These are phyloP conservation scores for Callimorpha dominula DNA, from an alignment of 2,888 invertebrate species.

Conservation along the genomic window DNA sequence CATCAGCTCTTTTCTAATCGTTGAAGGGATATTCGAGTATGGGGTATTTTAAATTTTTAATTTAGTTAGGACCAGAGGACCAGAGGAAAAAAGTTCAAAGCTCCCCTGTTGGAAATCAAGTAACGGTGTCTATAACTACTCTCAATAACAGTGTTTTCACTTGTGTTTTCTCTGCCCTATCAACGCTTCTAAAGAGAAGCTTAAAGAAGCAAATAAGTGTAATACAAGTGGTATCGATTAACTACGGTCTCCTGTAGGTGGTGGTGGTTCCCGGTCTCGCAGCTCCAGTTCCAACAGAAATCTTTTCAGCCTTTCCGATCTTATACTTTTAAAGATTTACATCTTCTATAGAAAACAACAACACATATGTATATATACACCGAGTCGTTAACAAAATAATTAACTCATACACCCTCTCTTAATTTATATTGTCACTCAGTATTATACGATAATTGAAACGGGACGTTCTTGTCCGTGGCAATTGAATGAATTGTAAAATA, in stretches of 20 bases:
- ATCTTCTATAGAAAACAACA: background rate
- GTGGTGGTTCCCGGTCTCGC: background rate
- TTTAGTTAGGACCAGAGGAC: too few relatives aligned
- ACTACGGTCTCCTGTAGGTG: background rate
- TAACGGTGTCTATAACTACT: too few relatives aligned
- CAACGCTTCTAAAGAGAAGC: too few relatives aligned
- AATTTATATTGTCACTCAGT: constrained; percentile 42
- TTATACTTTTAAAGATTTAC: background rate
- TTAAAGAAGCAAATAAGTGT: too few relatives aligned
- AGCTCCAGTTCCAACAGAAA: background rate
- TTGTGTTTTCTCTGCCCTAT: too few relatives aligned
- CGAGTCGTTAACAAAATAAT: constrained; percentile 27
- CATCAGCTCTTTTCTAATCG: too few relatives aligned
- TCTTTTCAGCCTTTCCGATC: background rate
- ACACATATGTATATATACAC: background rate
- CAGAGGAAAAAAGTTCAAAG: too few relatives aligned
- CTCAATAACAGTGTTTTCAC: too few relatives aligned
- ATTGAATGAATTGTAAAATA: constrained; percentile 75
- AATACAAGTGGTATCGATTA: background rate
- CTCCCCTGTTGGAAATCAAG: too few relatives aligned
- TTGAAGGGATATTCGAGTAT: too few relatives aligned
- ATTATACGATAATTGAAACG: constrained; percentile 62
- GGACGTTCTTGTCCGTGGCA: constrained; percentile 54
- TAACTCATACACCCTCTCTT: constrained; percentile 29
- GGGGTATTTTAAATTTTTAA: too few relatives aligned